Percentiles rank a stretch among this genome's conserved stretches.
phyloP scores from a whole-genome alignment of 2,113 vertebrate species.

The Heterotis niloticus region DNA sequence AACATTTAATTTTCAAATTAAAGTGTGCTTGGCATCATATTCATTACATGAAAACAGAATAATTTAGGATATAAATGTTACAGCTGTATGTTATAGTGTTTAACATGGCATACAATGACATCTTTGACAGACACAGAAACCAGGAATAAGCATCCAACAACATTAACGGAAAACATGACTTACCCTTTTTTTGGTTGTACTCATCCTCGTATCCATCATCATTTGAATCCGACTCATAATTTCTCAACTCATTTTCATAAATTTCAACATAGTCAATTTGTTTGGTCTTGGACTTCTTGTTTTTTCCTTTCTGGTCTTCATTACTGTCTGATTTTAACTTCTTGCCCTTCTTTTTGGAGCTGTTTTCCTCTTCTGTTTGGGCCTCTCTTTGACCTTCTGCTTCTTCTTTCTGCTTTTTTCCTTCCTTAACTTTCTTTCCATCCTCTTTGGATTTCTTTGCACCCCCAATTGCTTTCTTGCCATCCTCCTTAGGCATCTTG shows the following conservation, averaged over 20 bases:
- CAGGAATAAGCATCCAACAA: slow-evolving; percentile 51
- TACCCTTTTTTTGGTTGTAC: slow-evolving; percentile 93
- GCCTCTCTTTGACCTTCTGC: slow-evolving; percentile 23
- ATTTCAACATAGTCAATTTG: slow-evolving; percentile 77
- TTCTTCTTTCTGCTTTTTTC: slow-evolving; percentile 58
- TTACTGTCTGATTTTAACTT: slow-evolving; percentile 53
- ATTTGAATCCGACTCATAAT: slow-evolving; percentile 75
- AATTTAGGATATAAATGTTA: no score
- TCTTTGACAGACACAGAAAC: slow-evolving; percentile 32
- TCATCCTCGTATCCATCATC: slow-evolving; percentile 78
- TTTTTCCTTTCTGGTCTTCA: slow-evolving; percentile 72
- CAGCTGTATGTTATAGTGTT: no score
- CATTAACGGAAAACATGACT: slow-evolving; percentile 24
- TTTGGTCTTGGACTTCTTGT: slow-evolving; percentile 71
- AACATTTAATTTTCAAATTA: no score
- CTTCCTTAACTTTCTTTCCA: no score
- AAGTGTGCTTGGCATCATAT: no score
- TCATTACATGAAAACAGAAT: no score
- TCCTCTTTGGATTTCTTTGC: no score
- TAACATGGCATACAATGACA: slow-evolving; percentile 46
- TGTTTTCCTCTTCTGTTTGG: slow-evolving; percentile 49
- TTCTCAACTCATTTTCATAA: slow-evolving; percentile 79
- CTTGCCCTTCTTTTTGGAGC: slow-evolving; percentile 56
- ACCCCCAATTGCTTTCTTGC: slow-evolving; percentile 47
- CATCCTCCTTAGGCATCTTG: slow-evolving; percentile 43